Evolutionary conservation across 2,113 vertebrate genomes (phyloP).

Genomic region (Poeciliopsis prolifica): DNA sequence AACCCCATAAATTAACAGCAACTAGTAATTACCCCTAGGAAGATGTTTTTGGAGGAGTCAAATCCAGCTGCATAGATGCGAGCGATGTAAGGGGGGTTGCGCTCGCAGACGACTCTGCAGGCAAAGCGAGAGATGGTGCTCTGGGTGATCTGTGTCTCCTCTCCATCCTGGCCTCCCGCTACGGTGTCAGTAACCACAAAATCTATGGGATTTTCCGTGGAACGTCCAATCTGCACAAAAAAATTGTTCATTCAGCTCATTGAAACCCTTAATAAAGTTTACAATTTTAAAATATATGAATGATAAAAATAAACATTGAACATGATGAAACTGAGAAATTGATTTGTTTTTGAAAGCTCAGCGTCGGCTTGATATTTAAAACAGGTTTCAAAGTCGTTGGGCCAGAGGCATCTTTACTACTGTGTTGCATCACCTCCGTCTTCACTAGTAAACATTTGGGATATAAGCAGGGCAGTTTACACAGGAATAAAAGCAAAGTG

Average conservation of each 20-base stretch:
- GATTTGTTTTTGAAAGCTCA: neutral
- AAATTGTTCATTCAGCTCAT: neutral
- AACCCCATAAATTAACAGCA: neutral
- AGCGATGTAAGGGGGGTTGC: constrained; percentile 89
- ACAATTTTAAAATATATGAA: neutral
- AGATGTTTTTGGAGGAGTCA: constrained; percentile 98
- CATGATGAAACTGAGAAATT: neutral
- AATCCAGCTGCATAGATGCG: constrained; percentile 97
- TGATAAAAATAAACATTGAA: neutral
- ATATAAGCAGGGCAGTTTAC: neutral
- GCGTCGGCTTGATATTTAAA: neutral
- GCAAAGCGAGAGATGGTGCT: constrained; percentile 99
- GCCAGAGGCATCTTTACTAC: neutral
- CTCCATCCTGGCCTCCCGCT: constrained; percentile 88
- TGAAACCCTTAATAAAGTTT: neutral
- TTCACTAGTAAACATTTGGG: neutral
- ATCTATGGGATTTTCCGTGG: constrained; percentile 97
- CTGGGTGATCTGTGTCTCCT: constrained; percentile 94
- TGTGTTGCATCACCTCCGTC: neutral
- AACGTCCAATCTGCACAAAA: constrained; percentile 89
- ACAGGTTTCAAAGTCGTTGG: neutral
- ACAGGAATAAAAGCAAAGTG: neutral
- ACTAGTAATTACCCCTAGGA: constrained; percentile 90
- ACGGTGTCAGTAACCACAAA: constrained; percentile 98
- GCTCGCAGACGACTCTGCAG: constrained; percentile 95